These are phyloP conservation scores for Drosophila sordidula DNA, from an alignment of 2,888 invertebrate species.

Conservation along the genomic window DNA sequence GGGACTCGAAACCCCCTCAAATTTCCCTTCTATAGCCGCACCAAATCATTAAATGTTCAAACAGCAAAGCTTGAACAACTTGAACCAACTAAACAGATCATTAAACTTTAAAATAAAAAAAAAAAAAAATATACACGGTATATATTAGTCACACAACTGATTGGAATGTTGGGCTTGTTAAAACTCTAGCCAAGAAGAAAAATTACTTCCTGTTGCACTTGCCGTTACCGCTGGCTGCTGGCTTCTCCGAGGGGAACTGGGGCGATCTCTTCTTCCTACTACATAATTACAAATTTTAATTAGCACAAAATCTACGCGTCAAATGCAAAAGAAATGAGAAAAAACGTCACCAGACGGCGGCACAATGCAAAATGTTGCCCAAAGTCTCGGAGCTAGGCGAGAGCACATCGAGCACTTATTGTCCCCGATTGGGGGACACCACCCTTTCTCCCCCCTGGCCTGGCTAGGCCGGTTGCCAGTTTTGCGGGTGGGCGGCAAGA, in stretches of 20 bases:
- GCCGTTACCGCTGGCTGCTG: constrained; percentile 2
- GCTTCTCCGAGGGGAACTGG: neutral
- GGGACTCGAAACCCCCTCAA: no score
- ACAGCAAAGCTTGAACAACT: no score
- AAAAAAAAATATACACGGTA: neutral
- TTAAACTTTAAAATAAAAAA: neutral
- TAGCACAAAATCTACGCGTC: constrained; percentile 55
- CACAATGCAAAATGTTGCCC: constrained; percentile 41
- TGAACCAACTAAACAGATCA: neutral
- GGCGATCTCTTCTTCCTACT: constrained; percentile 18
- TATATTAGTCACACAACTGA: constrained; percentile 1
- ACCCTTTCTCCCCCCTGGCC: neutral
- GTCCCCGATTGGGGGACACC: constrained; percentile 19
- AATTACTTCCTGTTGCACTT: constrained; percentile 46
- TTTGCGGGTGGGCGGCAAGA: constrained; percentile 13
- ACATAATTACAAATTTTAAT: constrained; percentile 50
- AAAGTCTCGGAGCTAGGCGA: constrained; percentile 19
- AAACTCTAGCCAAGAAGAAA: constrained; percentile 24
- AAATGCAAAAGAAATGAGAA: constrained; percentile 39
- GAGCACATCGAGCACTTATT: constrained; percentile 21
- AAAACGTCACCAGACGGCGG: constrained; percentile 40
- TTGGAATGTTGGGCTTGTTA: constrained; percentile 10
- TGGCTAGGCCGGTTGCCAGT: neutral
- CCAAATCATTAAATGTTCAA: neutral
- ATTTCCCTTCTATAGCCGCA: neutral